Evolutionary conservation across 2,888 invertebrate genomes (phyloP), one percentile per base, ranked within the genome.

Genomic region (Mimachlamys varia): DNA sequence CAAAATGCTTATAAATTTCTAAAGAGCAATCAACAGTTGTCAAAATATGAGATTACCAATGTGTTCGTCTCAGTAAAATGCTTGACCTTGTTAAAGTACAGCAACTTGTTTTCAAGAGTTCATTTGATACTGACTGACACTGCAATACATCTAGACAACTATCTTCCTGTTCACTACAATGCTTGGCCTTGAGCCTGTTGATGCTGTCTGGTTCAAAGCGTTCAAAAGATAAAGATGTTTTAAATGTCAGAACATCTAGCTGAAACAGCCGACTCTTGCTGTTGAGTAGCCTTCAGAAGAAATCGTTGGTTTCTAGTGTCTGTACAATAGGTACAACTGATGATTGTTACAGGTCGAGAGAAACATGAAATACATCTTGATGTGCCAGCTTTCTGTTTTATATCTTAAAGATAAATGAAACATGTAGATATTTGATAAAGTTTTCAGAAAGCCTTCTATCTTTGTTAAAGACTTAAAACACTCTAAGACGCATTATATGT

Each of bases 221-320:
- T 76, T 76, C 76, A 27, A 27, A 76, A 76, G 76, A 76, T 76
- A 76, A 76, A 76, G 76, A 76, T 33, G 76, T 76, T 76, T 76
- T 33, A 33, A 76, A 76, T 22, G 76, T 76, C 58, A 58, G 58
- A 58, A 19, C 13, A 12, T 76, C 27, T 33, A 33, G 27, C 33
- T 33, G 76, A 76, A 76, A 33, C 27, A 7, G 17, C 13, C 15
- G 15, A 50, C n/a, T n/a, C 62, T 22, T 22, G n/a, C 3, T 22
- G 2, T 62, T 62, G 62, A 22, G 62, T 22, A 76, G 13, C 33
- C 27, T 76, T 33, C 27, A 4, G 76, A 76, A 33, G 76, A 0
- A 33, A 33, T 12, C 7, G 76, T 76, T 33, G 22, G 22, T 76
- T 33, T 33, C 27, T 76, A 33, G 33, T 2, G 2, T 33, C 76